phyloP scores from a whole-genome alignment of 2,113 vertebrate genomes.

The Sakesphorus luctuosus region DNA sequence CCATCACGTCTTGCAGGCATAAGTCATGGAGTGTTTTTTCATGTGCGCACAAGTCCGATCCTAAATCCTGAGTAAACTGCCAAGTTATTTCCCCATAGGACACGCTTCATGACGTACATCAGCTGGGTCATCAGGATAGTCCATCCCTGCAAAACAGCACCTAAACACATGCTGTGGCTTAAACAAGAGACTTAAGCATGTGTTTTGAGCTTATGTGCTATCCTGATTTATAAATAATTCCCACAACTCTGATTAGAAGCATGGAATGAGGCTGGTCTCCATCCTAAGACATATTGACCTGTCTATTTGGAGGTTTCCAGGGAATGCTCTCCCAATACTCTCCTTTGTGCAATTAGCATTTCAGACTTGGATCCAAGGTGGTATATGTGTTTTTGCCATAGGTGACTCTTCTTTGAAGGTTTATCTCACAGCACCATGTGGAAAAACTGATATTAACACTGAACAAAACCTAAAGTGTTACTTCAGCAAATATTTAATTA shows the following conservation, averaged over 20 bases:
- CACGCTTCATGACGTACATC: background rate
- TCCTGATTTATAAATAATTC: background rate
- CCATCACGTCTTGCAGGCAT: background rate
- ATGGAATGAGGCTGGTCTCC: fast-evolving
- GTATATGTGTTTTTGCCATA: background rate
- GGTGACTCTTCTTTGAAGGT: background rate
- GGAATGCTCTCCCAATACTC: background rate
- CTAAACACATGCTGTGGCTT: background rate
- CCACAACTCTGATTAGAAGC: background rate
- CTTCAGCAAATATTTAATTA: background rate
- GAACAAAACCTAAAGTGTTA: background rate
- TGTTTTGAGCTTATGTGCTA: background rate
- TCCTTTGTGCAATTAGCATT: background rate
- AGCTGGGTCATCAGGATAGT: conserved; percentile 13
- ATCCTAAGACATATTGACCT: background rate
- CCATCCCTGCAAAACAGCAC: background rate
- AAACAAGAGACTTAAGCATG: background rate
- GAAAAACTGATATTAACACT: background rate
- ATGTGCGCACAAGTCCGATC: background rate
- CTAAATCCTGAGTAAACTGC: conserved; percentile 1
- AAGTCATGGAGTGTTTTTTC: background rate
- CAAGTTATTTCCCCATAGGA: conserved; percentile 13
- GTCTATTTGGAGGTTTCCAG: background rate
- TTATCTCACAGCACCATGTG: fast-evolving
- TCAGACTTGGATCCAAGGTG: background rate